phyloP scores from a whole-genome alignment of 2,888 invertebrate species.

The Bhutanitis thaidina region DNA sequence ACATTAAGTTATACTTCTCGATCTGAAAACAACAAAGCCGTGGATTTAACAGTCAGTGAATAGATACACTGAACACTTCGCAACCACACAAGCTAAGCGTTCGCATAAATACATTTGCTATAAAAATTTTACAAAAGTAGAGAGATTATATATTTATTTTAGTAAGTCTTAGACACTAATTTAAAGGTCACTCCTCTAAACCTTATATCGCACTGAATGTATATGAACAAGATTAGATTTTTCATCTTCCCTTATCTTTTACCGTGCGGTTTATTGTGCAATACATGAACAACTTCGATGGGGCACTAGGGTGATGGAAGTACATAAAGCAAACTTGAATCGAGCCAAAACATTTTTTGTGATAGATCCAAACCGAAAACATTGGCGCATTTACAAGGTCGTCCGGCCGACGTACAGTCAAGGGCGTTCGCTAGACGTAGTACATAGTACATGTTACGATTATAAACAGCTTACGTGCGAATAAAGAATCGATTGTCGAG shows the following conservation, averaged over 20 bases:
- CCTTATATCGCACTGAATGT: neutral
- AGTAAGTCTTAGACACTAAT: too few relatives aligned
- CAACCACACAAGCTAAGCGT: too few relatives aligned
- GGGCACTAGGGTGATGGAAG: neutral
- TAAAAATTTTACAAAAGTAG: too few relatives aligned
- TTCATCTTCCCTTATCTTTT: neutral
- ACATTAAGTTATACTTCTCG: too few relatives aligned
- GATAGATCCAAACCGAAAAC: slow-evolving; percentile 64
- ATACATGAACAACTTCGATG: neutral
- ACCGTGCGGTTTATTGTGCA: neutral
- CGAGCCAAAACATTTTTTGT: slow-evolving; percentile 50
- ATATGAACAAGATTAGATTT: neutral
- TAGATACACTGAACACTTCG: too few relatives aligned
- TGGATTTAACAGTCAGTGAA: too few relatives aligned
- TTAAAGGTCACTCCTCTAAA: too few relatives aligned
- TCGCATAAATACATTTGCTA: too few relatives aligned
- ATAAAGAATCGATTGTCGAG: slow-evolving; percentile 22
- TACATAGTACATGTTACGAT: slow-evolving; percentile 37
- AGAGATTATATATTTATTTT: too few relatives aligned
- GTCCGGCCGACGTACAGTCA: slow-evolving; percentile 72
- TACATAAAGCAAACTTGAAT: slow-evolving; percentile 21
- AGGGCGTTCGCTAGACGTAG: slow-evolving; percentile 70
- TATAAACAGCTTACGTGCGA: slow-evolving; percentile 43
- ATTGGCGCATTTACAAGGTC: slow-evolving; percentile 70
- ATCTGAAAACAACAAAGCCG: too few relatives aligned